phyloP scores from a whole-genome alignment of 2,797 vertebrate genomes.

The Eremophila alpestris region DNA sequence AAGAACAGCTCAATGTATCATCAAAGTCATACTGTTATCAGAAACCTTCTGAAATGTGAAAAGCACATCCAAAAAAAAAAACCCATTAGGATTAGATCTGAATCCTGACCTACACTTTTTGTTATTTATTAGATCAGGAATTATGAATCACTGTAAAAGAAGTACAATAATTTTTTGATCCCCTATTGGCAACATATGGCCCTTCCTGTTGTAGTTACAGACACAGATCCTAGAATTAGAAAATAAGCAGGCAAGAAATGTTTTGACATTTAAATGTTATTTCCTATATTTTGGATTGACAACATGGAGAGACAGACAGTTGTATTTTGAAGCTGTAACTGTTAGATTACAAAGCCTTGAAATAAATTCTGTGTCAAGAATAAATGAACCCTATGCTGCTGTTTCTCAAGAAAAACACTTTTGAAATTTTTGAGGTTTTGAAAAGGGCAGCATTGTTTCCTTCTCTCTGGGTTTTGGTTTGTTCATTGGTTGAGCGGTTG shows the following conservation, averaged over 20 bases:
- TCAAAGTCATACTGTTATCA: not conserved
- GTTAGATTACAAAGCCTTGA: not conserved
- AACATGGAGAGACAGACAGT: not conserved
- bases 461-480: not conserved
- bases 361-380: not conserved
- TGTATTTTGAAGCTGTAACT: not conserved
- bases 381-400: not conserved
- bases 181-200: conserved; percentile 10
- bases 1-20: not conserved
- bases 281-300: not conserved
- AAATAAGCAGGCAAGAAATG: conserved; percentile 28
- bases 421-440: not conserved
- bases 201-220: not conserved
- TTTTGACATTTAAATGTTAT: conserved; percentile 47
- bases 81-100: not conserved
- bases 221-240: conserved; percentile 4
- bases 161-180: conserved; percentile 42
- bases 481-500: not conserved
- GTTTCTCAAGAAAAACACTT: not conserved
- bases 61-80: not conserved
- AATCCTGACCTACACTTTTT: not conserved
- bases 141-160: conserved; percentile 10
- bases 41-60: not conserved
- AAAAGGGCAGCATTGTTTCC: not conserved
- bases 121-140: conserved; percentile 58